Evolutionary conservation across 1,140 invertebrate genomes (phyloP).

Genomic region (Anastrepha ludens): DNA sequence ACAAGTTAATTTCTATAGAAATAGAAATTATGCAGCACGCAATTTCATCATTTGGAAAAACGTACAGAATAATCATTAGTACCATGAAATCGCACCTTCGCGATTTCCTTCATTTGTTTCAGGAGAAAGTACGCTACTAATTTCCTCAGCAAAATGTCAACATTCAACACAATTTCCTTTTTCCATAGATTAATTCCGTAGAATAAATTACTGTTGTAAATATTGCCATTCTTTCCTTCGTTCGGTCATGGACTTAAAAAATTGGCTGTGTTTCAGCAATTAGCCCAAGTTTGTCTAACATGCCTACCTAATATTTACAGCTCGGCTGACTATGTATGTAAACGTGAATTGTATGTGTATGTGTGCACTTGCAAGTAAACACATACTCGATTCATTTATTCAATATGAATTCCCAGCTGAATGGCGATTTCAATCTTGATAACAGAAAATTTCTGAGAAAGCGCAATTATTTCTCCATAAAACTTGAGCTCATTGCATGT

Average conservation of each 20-base stretch:
- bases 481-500: no score
- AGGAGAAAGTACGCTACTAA: not conserved
- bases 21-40: not conserved
- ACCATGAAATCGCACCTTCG: not conserved
- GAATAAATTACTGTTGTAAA: no score
- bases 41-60: not conserved
- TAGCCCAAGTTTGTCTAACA: no score
- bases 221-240: no score
- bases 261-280: no score
- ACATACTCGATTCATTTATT: no score
- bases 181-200: not conserved
- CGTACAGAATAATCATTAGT: not conserved
- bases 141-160: constrained; percentile 27
- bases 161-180: constrained; percentile 19
- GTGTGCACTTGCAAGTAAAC: no score
- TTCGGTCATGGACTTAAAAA: no score
- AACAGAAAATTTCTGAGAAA: not conserved
- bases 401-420: not conserved
- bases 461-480: not conserved
- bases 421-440: not conserved
- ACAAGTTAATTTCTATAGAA: constrained; percentile 5
- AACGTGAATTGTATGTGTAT: not conserved
- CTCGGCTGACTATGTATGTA: not conserved
- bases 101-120: not conserved
- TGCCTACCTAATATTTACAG: not conserved